phyloP scores from a whole-genome alignment of 2,113 vertebrate genomes.

The Megaceryle torquata region DNA sequence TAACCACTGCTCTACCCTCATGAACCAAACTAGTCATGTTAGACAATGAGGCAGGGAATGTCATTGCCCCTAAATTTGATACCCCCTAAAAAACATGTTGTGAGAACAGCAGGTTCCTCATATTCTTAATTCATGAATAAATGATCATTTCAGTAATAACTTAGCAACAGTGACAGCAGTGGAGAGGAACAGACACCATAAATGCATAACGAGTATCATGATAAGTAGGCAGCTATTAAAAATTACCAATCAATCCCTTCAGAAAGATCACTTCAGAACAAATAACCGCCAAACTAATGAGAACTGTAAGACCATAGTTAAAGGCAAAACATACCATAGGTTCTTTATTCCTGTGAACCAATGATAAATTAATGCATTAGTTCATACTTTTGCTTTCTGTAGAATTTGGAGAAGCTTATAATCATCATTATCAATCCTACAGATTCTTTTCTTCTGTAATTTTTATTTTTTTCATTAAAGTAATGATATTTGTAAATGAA shows the following conservation, averaged over 20 bases:
- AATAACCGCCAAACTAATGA: background rate
- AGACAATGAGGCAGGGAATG: background rate
- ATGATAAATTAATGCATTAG: background rate
- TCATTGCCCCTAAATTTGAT: background rate
- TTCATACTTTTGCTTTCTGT: background rate
- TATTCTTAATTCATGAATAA: background rate
- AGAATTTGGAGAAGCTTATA: background rate
- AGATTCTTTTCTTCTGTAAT: background rate
- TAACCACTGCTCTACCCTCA: background rate
- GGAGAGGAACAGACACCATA: background rate
- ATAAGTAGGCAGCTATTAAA: background rate
- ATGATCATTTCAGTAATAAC: background rate
- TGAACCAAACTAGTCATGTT: background rate
- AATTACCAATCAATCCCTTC: background rate
- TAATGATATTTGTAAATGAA: background rate
- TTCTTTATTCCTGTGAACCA: background rate
- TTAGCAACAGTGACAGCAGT: background rate
- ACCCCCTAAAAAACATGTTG: background rate
- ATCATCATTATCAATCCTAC: background rate
- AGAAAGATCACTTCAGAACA: background rate
- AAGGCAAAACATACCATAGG: background rate
- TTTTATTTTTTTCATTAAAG: background rate
- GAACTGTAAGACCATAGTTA: background rate
- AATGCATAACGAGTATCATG: background rate
- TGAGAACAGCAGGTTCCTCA: background rate